Conservation (phyloP, 1,140 invertebrate genomes). For the Ceratitis capitata region DNA sequence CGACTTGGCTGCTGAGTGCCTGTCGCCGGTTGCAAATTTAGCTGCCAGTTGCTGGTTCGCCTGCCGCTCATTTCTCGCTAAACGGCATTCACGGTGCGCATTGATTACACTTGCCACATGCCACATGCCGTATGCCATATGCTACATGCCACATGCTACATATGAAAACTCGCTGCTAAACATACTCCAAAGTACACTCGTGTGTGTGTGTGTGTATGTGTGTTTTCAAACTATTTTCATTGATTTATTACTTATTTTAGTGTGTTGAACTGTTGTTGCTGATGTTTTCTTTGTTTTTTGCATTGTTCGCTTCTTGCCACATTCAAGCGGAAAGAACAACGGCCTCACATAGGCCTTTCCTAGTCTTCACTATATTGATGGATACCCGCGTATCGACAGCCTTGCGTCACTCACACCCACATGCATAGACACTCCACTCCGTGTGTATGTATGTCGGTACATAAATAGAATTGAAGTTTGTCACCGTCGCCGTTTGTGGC, state of each 20-base stretch:
- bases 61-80: conserved; percentile 1
- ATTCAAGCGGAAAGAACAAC: not conserved
- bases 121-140: not conserved
- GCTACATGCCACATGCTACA: not conserved
- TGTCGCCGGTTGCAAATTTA: not conserved
- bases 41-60: not conserved
- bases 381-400: not conserved
- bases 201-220: not conserved
- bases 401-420: not conserved
- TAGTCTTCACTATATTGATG: not conserved
- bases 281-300: not conserved
- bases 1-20: not conserved
- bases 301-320: not conserved
- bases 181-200: not conserved
- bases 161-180: too few relatives aligned
- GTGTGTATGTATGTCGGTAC: too few relatives aligned
- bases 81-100: not conserved
- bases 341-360: not conserved
- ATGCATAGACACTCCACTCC: too few relatives aligned
- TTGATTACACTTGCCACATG: not conserved
- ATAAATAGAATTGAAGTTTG: not conserved
- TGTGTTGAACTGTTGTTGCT: not conserved
- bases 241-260: conserved; percentile 29
- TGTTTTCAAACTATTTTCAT: not conserved
- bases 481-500: not conserved